These are phyloP conservation scores for Chymomyza amoena DNA, from an alignment of 2,888 invertebrate genomes.

Conservation along the genomic window DNA sequence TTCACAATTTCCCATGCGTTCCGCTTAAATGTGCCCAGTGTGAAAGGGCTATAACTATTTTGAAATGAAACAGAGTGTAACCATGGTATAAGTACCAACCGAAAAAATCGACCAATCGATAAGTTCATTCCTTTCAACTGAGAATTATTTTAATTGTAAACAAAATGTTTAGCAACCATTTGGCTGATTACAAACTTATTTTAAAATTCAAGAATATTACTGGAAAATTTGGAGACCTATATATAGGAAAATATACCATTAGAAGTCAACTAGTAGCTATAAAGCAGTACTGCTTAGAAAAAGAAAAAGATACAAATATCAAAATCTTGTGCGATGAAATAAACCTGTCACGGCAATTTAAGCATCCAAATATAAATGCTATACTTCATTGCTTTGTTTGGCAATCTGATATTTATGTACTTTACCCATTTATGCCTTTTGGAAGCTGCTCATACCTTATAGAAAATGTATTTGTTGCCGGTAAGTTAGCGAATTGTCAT, in stretches of 20 bases:
- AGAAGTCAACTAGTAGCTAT: slow-evolving; percentile 85
- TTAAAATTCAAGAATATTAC: slow-evolving; percentile 83
- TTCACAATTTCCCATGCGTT: too few relatives aligned
- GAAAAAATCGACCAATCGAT: too few relatives aligned
- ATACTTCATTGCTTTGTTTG: slow-evolving; percentile 88
- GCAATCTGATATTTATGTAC: slow-evolving; percentile 87
- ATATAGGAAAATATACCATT: slow-evolving; percentile 84
- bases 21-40: too few relatives aligned
- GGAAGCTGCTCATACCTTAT: slow-evolving; percentile 91
- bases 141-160: neutral
- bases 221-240: slow-evolving; percentile 83
- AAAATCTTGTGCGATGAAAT: slow-evolving; percentile 86
- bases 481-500: slow-evolving; percentile 35
- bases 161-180: slow-evolving; percentile 81
- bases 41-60: too few relatives aligned
- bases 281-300: slow-evolving; percentile 88
- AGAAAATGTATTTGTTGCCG: slow-evolving; percentile 84
- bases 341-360: slow-evolving; percentile 86
- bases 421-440: slow-evolving; percentile 90
- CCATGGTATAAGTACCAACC: too few relatives aligned
- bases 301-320: slow-evolving; percentile 81
- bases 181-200: slow-evolving; percentile 84
- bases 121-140: neutral
- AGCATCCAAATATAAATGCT: slow-evolving; percentile 88
- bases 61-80: too few relatives aligned